Base-by-base conservation (phyloP, 2,113 vertebrate species). In the Girardinichthys multiradiatus region DNA sequence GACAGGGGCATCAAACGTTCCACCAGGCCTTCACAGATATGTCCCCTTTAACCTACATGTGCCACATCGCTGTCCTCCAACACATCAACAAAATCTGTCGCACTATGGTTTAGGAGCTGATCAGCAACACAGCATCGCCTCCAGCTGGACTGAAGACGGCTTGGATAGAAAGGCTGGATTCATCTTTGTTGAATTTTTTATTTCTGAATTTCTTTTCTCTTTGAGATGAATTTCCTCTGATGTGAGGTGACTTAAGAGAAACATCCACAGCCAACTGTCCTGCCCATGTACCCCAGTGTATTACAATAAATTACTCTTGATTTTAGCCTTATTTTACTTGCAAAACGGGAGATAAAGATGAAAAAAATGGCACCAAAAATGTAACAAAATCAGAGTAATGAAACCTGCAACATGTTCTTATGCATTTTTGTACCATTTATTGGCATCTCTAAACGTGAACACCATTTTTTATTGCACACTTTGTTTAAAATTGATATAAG, bases 1-100 rank as follows among this genome's bases (percentile, higher is more conserved):
- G 72, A 79, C 83, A 26, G 84, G 81, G 42, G 81, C 79, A 81
- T 85, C 73, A 83, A 84, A 83, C 80, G 67, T 80, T 76, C 72
- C 83, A 70, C 64, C 65, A 57, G 70, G 68, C 63, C 86, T 64
- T 75, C 79, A 30, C 65, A 81, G 72, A 45, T 39, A 76, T 31
- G 86, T 81, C 81, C 70, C 74, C 87, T 84, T 90, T 85, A 84
- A 87, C 80, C 85, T 84, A 71, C 78, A 73, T 45, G 70, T 64
- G 72, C 64, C 69, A 71, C 81, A 68, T 72, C 79, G 58, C 54
- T 15, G 70, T 61, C 59, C 67, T 74, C 63, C 77, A 81, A 70
- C 77, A 62, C 68, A 83, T 81, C 51, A 1, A 27, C 31, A 21
- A 58, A 45, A 60, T 75, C 35, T 39, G 83, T 76, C 68, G 65